Base-by-base conservation (phyloP, 2,888 invertebrate genomes). In the Crepidodera aurea region DNA sequence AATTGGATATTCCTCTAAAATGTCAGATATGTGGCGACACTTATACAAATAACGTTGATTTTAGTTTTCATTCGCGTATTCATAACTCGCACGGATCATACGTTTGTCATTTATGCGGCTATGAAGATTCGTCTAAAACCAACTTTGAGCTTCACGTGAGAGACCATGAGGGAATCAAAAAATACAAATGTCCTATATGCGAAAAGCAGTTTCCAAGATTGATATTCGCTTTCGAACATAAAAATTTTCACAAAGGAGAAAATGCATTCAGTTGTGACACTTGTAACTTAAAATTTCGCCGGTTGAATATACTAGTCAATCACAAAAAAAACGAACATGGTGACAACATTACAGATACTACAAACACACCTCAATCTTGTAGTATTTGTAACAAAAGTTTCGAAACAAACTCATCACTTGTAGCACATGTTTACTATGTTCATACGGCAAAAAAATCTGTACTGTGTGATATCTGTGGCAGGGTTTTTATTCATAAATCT, bases 261-360 rank as follows among this genome's bases (percentile, higher is more conserved):
- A 72, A 69, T 65, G 83, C 83, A 37, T 84, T 84, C 73, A 82
- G 83, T 66, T 85, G 85, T 73, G 83, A 84, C 64, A 81, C 83
- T 8, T 84, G 84, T 68, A 81, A 82, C 62, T 84, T 84, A 63
- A 82, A 82, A 16, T 84, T 84, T 60, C 82, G 83, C 64, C 74
- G 75, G 56, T 77, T 76, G 10, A 83, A 85, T 69, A 83, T 84
- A 66, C 70, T 85, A 8, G 82, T 82, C 4, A 78, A 83, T 0
- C 85, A 86, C 61, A 77, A 80, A 1, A 81, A 80, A 37, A 76
- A 79, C 0, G 79, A 82, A 0, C 86, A 85, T 51, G 84, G 84
- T 4, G 82, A 84, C n/a, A n/a, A n/a, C n/a, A n/a, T n/a, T 81
- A 0, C 71, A 73, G 51, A 77, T 75, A 0, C 72, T 75, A 12